Percentiles rank a stretch among this genome's conserved stretches.
Conservation (phyloP, 2,888 invertebrate genomes). For the Apodemia zela region DNA sequence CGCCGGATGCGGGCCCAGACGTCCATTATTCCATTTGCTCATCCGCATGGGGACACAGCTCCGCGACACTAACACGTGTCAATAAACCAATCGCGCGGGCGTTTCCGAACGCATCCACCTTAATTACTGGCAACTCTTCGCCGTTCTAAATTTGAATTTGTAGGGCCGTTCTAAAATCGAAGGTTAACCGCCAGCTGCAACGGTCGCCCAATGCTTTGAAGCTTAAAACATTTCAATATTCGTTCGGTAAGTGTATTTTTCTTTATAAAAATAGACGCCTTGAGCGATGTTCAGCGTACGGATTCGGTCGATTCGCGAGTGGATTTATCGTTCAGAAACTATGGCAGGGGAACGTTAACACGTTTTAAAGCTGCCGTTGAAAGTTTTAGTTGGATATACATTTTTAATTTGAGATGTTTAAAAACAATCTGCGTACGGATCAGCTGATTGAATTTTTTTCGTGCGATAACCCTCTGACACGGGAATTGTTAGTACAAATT, state of each 20-base stretch:
- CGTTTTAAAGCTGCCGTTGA: conserved; percentile 68
- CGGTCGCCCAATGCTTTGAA: conserved; percentile 40
- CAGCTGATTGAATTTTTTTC: conserved; percentile 41
- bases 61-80: conserved; percentile 58
- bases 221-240: conserved; percentile 46
- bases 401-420: conserved; percentile 61
- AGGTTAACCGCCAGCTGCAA: conserved; percentile 32
- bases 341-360: conserved; percentile 59
- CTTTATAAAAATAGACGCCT: conserved; percentile 62
- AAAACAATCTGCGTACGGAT: conserved; percentile 45
- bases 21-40: conserved; percentile 78
- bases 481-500: conserved; percentile 51
- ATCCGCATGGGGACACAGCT: conserved; percentile 73
- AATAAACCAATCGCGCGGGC: conserved; percentile 59
- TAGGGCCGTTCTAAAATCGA: conserved; percentile 55
- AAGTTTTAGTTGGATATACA: conserved; percentile 67
- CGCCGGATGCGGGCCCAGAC: conserved; percentile 80
- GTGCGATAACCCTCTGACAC: conserved; percentile 22
- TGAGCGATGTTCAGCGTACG: conserved; percentile 59
- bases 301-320: conserved; percentile 67
- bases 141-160: conserved; percentile 57
- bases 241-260: conserved; percentile 56
- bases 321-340: conserved; percentile 66
- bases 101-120: conserved; percentile 42
- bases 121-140: conserved; percentile 47